Conservation (phyloP, 2,888 invertebrate genomes). For the Apamea epomidion region DNA sequence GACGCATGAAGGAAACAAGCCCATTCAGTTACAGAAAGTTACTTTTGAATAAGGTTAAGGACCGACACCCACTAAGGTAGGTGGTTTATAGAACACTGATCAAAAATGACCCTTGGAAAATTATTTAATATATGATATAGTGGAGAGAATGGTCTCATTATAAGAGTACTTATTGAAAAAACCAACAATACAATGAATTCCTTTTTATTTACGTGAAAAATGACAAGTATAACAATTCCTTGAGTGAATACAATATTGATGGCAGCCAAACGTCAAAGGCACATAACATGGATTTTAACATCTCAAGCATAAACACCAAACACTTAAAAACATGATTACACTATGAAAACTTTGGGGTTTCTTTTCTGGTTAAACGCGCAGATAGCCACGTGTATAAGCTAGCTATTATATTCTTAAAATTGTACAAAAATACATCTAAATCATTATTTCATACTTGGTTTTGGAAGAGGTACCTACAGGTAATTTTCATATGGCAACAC, state of each 20-base stretch:
- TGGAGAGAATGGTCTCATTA: no score
- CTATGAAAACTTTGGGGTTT: conserved; percentile 66
- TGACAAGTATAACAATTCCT: conserved; percentile 80
- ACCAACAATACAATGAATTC: conserved; percentile 84
- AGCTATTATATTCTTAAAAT: conserved; percentile 60
- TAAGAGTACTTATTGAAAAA: conserved; percentile 3
- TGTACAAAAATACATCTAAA: conserved; percentile 69
- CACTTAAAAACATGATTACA: conserved; percentile 71
- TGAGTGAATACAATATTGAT: conserved; percentile 76
- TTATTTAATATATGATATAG: no score
- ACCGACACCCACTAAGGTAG: no score
- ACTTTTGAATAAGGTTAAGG: no score
- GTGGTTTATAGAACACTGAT: no score
- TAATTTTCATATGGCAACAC: conserved; percentile 70
- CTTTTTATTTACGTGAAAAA: conserved; percentile 86
- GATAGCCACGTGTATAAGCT: conserved; percentile 43
- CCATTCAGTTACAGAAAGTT: not conserved
- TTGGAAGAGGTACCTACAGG: conserved; percentile 47
- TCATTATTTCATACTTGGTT: conserved; percentile 49
- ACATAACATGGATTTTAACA: conserved; percentile 73
- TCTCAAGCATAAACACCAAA: conserved; percentile 72
- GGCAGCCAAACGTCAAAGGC: conserved; percentile 82
- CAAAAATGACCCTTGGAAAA: no score
- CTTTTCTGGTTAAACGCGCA: conserved; percentile 27
- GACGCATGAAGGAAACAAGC: not conserved